These are phyloP conservation scores for Synanthedon formicaeformis DNA, from an alignment of 2,888 invertebrate species.

Conservation along the genomic window DNA sequence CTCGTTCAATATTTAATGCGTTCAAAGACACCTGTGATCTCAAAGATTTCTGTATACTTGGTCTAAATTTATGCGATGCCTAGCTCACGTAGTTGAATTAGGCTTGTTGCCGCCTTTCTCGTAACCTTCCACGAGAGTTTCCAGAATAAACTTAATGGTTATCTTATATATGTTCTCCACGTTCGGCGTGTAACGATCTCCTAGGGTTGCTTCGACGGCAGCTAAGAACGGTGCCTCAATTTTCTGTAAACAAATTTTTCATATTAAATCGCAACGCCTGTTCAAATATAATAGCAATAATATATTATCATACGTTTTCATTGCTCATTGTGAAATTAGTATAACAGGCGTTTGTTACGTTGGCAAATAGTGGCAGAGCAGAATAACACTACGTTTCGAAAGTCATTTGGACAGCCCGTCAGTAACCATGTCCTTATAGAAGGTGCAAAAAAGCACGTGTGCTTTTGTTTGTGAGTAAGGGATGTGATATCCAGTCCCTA, in stretches of 20 bases:
- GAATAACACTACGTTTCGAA: too few relatives aligned
- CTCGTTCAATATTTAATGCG: not conserved
- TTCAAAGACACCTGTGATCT: not conserved
- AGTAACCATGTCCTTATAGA: too few relatives aligned
- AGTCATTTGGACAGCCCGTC: too few relatives aligned
- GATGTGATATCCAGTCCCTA: too few relatives aligned
- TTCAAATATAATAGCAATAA: not conserved
- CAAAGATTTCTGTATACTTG: not conserved
- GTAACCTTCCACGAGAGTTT: conserved; percentile 85
- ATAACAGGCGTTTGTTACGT: too few relatives aligned
- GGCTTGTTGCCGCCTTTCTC: conserved; percentile 59
- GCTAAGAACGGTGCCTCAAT: conserved; percentile 90
- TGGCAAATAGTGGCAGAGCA: too few relatives aligned
- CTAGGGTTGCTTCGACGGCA: conserved; percentile 86
- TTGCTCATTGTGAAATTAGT: too few relatives aligned
- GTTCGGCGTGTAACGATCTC: conserved; percentile 90
- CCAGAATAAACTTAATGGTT: conserved; percentile 90
- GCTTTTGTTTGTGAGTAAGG: too few relatives aligned
- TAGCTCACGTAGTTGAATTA: conserved; percentile 34
- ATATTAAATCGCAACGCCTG: not conserved
- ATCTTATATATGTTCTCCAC: conserved; percentile 91
- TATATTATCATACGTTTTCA: not conserved
- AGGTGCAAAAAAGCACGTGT: too few relatives aligned
- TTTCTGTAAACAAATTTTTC: conserved; percentile 74
- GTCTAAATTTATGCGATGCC: not conserved